Conservation (phyloP, 2,113 vertebrate species). For the Ranitomeya variabilis region DNA sequence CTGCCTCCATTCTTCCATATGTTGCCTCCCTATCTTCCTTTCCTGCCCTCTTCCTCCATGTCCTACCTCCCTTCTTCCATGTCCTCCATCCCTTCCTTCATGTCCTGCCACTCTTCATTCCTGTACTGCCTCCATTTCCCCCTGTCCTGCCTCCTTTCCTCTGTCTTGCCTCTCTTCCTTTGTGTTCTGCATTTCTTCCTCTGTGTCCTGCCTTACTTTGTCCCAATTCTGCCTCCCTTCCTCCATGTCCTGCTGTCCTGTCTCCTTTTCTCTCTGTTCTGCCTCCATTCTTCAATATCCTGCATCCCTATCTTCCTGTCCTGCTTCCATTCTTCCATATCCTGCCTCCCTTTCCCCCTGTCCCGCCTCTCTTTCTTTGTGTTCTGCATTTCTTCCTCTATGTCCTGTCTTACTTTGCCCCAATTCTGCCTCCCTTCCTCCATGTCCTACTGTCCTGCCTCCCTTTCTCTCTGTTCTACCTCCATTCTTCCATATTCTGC, state of each 20-base stretch:
- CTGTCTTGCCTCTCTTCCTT: background rate
- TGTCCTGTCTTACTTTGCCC: background rate
- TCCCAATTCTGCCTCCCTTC: background rate
- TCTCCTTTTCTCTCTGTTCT: background rate
- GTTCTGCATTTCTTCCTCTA: background rate
- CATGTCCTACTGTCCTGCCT: background rate
- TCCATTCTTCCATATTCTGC: background rate
- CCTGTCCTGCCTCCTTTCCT: background rate
- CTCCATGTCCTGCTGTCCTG: background rate
- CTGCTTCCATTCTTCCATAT: background rate
- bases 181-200: background rate
- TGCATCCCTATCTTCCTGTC: too few relatives aligned
- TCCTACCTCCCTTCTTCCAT: background rate
- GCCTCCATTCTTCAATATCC: background rate
- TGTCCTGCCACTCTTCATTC: background rate
- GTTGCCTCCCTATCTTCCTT: too few relatives aligned
- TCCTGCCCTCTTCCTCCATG: background rate
- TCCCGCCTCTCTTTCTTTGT: background rate
- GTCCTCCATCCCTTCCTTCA: background rate
- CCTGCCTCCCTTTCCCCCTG: too few relatives aligned
- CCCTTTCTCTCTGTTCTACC: background rate
- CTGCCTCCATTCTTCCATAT: too few relatives aligned
- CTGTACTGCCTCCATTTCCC: background rate
- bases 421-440: background rate
- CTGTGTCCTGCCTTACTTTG: background rate